phyloP scores from a whole-genome alignment of 2,113 vertebrate genomes.

The Fukomys damarensis region DNA sequence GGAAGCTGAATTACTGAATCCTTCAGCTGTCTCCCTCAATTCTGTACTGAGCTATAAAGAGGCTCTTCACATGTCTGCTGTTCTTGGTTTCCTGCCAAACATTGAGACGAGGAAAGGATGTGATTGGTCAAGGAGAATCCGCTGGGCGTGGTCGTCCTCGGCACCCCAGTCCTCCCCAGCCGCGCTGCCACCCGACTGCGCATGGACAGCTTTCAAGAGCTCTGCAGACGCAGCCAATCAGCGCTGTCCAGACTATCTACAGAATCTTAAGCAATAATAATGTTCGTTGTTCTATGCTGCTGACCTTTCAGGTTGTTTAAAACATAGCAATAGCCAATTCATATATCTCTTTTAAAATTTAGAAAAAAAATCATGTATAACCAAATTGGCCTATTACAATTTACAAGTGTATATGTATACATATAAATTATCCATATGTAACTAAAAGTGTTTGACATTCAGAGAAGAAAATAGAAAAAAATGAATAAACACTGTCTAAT shows the following conservation, averaged over 20 bases:
- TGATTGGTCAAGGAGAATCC: no score
- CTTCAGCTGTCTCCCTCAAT: background rate
- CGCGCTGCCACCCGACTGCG: background rate
- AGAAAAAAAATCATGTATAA: background rate
- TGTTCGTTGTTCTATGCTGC: background rate
- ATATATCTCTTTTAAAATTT: background rate
- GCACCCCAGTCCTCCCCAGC: no score
- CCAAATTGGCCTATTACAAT: background rate
- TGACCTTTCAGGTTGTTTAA: background rate
- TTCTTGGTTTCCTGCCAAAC: background rate
- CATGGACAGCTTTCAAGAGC: background rate
- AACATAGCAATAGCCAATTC: background rate
- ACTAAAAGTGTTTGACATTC: background rate
- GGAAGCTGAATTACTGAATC: background rate
- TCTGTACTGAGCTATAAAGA: background rate
- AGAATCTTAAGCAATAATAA: rapidly evolving
- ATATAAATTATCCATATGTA: background rate
- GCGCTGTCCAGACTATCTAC: background rate
- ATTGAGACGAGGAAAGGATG: background rate
- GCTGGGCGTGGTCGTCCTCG: no score
- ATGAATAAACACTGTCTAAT: background rate
- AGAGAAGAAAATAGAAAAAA: background rate
- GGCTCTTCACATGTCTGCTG: background rate
- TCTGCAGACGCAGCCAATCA: no score
- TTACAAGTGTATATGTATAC: background rate